phyloP scores from a whole-genome alignment of 1,140 invertebrate genomes.

The Frieseomelitta varia region DNA sequence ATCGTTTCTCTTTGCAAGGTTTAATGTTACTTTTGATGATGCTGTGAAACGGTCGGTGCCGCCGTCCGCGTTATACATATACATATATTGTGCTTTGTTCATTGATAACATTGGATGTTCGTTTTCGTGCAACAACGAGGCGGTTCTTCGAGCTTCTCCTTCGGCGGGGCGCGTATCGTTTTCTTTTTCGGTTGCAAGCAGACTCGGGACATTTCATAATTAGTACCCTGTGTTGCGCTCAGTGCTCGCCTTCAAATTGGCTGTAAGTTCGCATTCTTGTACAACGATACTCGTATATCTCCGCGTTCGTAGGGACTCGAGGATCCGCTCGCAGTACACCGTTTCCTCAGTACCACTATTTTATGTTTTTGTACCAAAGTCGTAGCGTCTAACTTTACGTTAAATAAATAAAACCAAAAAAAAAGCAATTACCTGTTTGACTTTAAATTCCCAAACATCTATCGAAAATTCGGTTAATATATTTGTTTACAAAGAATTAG shows the following conservation, averaged over 20 bases:
- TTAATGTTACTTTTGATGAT: constrained; percentile 61
- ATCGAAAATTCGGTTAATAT: background rate
- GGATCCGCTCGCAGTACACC: constrained; percentile 68
- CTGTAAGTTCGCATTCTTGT: constrained; percentile 38
- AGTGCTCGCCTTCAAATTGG: constrained; percentile 51
- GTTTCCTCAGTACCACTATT: constrained; percentile 74
- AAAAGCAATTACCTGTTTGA: background rate
- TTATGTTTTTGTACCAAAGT: constrained; percentile 81
- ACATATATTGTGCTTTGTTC: constrained; percentile 57
- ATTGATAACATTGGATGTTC: constrained; percentile 57
- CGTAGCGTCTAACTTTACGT: constrained; percentile 80
- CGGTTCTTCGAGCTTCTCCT: constrained; percentile 64
- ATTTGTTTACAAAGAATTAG: background rate
- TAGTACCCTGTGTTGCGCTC: constrained; percentile 37
- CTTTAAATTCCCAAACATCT: background rate
- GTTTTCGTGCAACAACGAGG: constrained; percentile 59
- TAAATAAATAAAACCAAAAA: constrained; percentile 77
- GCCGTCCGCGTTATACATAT: constrained; percentile 57
- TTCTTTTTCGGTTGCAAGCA: constrained; percentile 42
- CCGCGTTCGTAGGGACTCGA: constrained; percentile 61
- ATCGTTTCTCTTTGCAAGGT: constrained; percentile 50
- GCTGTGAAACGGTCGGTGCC: constrained; percentile 54
- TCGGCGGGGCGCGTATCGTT: constrained; percentile 44
- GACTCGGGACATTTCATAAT: constrained; percentile 57
- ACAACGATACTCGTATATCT: constrained; percentile 49